Evolutionary conservation across 1,140 invertebrate species (phyloP), one percentile per base, ranked within the genome.

Genomic region (Drosophila nebulosa): DNA sequence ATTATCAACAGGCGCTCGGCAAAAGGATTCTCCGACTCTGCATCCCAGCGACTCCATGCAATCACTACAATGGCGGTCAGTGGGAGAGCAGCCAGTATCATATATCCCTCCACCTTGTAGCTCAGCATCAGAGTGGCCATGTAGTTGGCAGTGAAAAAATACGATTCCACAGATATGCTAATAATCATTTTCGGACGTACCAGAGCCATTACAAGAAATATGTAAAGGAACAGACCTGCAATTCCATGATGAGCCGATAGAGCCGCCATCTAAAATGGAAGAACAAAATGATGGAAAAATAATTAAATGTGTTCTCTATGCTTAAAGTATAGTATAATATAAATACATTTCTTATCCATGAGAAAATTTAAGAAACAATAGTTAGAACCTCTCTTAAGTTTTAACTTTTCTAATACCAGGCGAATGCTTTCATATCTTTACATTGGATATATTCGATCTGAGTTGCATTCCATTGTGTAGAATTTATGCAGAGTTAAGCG

Each of bases 121-220:
- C 52, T 57, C 27, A 75, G 22, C 1, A 36, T 7, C 58, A 75
- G 16, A 5, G 36, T 7, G 16, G 35, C 64, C 4, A 26, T 12
- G 21, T 35, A 46, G 5, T 75, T 35, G n/a, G 64, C 53, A 2
- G 14, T 10, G 2, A 75, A 50, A 27, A 69, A 75, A 7, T 59
- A 55, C 4, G 57, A 55, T 4, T 75, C 65, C 6, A 75, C 58
- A 21, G 14, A 24, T 14, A 75, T 18, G 9, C 6, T 59, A n/a
- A 75, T 57, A 59, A 55, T 63, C 39, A 75, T 75, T 30, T 74
- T 58, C 4, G 73, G 73, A 7, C 64, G 72, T 2, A 75, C 27
- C 10, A 75, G 10, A 16, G 73, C 58, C 10, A 27, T 18, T 16
- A 67, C 26, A 26, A 75, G 27, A 35, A 69, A 10, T n/a, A 58